These are phyloP conservation scores for Caenorhabditis macrosperma DNA, from an alignment of 2,888 invertebrate species.

Conservation along the genomic window DNA sequence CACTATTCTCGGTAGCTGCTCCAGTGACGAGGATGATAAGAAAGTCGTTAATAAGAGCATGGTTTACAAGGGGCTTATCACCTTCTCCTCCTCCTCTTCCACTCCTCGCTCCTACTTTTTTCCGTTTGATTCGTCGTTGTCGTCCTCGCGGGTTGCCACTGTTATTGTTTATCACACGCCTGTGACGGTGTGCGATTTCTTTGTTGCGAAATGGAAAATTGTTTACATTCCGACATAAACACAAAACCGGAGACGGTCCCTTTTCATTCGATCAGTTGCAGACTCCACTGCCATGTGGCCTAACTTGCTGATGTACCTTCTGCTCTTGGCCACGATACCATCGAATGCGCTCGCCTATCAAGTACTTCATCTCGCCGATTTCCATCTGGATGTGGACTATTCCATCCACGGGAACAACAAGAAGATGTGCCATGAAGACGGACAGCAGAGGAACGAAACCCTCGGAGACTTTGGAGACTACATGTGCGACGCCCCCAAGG, in stretches of 20 bases:
- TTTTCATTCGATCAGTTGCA: neutral
- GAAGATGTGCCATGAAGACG: constrained; percentile 69
- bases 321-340: constrained; percentile 32
- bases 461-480: constrained; percentile 78
- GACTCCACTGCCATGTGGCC: constrained; percentile 29
- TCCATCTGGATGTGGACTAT: constrained; percentile 76
- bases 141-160: constrained; percentile 4
- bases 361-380: constrained; percentile 76
- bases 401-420: constrained; percentile 66
- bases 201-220: neutral
- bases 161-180: constrained; percentile 30
- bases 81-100: constrained; percentile 26
- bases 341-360: neutral
- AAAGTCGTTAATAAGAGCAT: constrained; percentile 52
- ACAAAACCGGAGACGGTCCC: no score
- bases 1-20: constrained; percentile 29
- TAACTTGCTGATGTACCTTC: constrained; percentile 41
- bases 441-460: constrained; percentile 41
- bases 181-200: neutral
- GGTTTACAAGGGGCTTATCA: constrained; percentile 51
- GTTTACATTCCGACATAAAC: constrained; percentile 10
- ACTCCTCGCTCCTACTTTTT: constrained; percentile 17
- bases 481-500: constrained; percentile 77
- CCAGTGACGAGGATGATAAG: constrained; percentile 24
- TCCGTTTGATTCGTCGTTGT: neutral